Evolutionary conservation across 2,888 invertebrate species (phyloP), one percentile per base, ranked within the genome.

Genomic region (Diarsia mendica): DNA sequence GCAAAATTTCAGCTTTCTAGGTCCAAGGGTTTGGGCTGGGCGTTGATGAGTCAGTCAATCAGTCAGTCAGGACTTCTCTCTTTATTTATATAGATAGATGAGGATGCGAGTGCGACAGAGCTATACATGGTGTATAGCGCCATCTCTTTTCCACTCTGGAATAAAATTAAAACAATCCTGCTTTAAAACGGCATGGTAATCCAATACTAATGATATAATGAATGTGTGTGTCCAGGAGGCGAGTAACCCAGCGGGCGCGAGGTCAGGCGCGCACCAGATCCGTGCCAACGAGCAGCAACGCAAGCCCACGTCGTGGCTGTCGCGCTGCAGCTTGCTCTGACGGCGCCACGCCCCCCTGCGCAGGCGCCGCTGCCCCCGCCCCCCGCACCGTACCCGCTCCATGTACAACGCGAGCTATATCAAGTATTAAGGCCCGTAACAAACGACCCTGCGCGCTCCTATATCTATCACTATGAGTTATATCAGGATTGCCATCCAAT

Each of bases 321-420:
- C 98, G 72, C 97, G 98, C 94, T 99, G 98, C 97, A 97, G 97
- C 94, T 95, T 98, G 97, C 98, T 98, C 97, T 98, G 98, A 98
- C 98, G 97, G 91, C 90, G 89, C 89, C 90, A 80, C 85, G 82
- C 79, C 65, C 33, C 28, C 75, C 74, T 15, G 60, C 74, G 67
- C 78, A 55, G 46, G 68, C 82, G 79, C 72, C 61, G 68, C 79
- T 80, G 81, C 84, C 78, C 75, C 73, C 81, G 83, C 88, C 82
- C 87, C 85, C 79, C 84, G 85, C 86, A 74, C 84, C 84, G 87
- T 60, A 53, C 61, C 63, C 72, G 82, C 82, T 73, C 85, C 44
- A 66, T 58, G 67, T 70, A 77, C 82, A 73, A 77, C 73, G 85
- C 82, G 85, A 83, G 67, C 85, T 49, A 77, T 71, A 82, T 82